Percentiles rank a stretch among this genome's conserved stretches.
These are phyloP conservation scores for Aphyosemion australe DNA, from an alignment of 2,113 vertebrate species.

Conservation along the genomic window DNA sequence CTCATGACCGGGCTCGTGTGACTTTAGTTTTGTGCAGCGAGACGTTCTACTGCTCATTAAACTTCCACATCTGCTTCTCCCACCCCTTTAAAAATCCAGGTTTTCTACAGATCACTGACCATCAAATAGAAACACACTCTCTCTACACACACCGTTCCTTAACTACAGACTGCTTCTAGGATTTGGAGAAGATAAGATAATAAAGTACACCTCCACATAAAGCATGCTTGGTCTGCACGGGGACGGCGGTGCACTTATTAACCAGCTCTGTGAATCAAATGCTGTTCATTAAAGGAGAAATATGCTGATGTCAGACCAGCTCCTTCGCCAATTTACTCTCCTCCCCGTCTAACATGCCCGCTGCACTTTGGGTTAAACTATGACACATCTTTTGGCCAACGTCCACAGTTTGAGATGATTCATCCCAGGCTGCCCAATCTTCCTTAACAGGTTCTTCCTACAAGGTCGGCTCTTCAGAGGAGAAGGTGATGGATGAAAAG, in stretches of 20 bases:
- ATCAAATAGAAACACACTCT: conserved; percentile 13
- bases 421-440: conserved; percentile 49
- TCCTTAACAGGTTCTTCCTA: conserved; percentile 48
- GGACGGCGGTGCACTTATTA: conserved; percentile 23
- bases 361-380: conserved; percentile 37
- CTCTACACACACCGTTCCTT: conserved; percentile 3
- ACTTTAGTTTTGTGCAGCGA: conserved; percentile 12
- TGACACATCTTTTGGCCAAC: conserved; percentile 46
- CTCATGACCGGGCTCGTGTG: neutral
- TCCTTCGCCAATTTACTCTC: conserved; percentile 41
- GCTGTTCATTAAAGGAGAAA: conserved; percentile 52
- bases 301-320: conserved; percentile 12
- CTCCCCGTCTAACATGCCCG: conserved; percentile 26
- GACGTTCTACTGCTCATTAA: conserved; percentile 49
- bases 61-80: conserved; percentile 47
- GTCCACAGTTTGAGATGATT: conserved; percentile 50
- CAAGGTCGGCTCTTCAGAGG: conserved; percentile 43
- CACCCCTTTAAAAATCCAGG: conserved; percentile 15
- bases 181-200: conserved; percentile 6
- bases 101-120: conserved; percentile 12
- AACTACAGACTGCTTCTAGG: conserved; percentile 3
- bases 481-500: neutral
- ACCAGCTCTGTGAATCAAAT: conserved; percentile 38
- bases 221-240: neutral
- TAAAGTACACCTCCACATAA: neutral